Percentiles rank a stretch among this genome's conserved stretches.
Evolutionary conservation across 2,113 vertebrate genomes (phyloP).

Genomic region (Camelus bactrianus): DNA sequence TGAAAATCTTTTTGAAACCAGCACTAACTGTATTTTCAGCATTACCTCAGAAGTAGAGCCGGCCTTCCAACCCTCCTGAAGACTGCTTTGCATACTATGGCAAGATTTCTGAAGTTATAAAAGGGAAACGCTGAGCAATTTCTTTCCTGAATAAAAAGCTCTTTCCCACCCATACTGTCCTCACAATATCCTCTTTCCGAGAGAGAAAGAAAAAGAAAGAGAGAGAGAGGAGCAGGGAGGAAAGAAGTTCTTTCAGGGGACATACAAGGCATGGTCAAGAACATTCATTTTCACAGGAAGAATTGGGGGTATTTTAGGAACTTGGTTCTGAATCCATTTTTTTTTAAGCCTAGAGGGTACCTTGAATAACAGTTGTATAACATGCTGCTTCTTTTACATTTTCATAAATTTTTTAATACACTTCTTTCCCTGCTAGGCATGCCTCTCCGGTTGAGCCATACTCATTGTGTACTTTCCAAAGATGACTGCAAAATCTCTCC

Average conservation of each 20-base stretch:
- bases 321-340: background rate
- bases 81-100: constrained; percentile 24
- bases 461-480: background rate
- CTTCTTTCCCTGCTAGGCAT: background rate
- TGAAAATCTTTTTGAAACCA: constrained; percentile 32
- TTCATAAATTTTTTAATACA: constrained; percentile 34
- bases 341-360: background rate
- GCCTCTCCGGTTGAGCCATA: background rate
- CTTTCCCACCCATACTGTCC: background rate
- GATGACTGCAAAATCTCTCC: background rate
- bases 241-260: background rate
- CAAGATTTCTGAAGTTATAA: background rate
- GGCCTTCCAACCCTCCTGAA: background rate
- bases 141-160: constrained; percentile 14
- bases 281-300: background rate
- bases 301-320: background rate
- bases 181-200: background rate
- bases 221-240: background rate
- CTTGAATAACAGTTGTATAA: background rate
- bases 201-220: background rate
- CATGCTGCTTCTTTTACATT: background rate
- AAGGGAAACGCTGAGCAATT: constrained; percentile 18
- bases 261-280: background rate
- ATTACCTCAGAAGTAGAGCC: background rate
- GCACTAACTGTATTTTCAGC: background rate